phyloP scores from a whole-genome alignment of 1,140 invertebrate genomes.

The Eriocheir sinensis region DNA sequence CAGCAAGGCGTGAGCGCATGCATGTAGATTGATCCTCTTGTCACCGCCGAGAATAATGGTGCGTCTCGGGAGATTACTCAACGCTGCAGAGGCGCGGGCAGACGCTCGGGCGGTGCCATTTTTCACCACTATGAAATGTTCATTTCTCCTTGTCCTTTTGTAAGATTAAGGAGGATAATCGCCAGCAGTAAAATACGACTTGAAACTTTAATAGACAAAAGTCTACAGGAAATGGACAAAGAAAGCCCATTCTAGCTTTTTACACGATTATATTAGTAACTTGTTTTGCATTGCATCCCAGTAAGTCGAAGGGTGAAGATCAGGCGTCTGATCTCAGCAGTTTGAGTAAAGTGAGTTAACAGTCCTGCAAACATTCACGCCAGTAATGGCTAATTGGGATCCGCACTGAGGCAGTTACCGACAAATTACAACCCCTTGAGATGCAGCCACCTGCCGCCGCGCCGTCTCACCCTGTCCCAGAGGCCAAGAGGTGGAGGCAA shows the following conservation, averaged over 20 bases:
- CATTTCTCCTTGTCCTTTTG: too few species aligned
- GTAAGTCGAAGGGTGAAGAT: too few species aligned
- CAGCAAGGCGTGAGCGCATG: not conserved
- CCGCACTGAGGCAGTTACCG: not conserved
- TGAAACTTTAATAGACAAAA: too few species aligned
- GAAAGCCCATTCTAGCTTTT: too few species aligned
- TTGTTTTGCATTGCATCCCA: too few species aligned
- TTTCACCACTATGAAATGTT: too few species aligned
- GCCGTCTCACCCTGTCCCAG: not conserved
- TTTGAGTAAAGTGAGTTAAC: not conserved
- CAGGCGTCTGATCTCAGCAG: not conserved
- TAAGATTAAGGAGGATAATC: too few species aligned
- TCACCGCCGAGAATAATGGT: not conserved
- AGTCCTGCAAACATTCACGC: not conserved
- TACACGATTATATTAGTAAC: too few species aligned
- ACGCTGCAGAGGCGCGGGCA: too few species aligned
- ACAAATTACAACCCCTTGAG: not conserved
- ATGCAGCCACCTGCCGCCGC: not conserved
- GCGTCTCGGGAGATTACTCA: not conserved
- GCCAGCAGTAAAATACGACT: too few species aligned
- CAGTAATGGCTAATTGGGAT: constrained; percentile 9
- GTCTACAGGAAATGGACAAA: too few species aligned
- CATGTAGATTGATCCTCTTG: not conserved
- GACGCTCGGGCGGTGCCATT: too few species aligned
- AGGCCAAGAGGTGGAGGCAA: not conserved